Evolutionary conservation across 2,888 invertebrate genomes (phyloP).

Genomic region (Listrodromus nycthemerus): DNA sequence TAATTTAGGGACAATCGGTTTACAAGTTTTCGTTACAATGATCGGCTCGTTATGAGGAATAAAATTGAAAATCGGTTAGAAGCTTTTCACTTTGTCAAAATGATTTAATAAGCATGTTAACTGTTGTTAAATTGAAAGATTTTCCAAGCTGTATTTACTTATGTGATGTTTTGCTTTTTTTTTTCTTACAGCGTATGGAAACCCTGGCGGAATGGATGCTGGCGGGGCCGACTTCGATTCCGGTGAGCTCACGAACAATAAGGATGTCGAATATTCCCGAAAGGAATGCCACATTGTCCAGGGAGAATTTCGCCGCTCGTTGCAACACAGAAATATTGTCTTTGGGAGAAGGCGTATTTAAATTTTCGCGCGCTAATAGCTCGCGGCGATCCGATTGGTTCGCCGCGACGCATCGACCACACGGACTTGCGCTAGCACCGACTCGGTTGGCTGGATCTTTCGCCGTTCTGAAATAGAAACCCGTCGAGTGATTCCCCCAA

Average conservation of each 20-base stretch:
- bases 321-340: not conserved
- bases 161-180: constrained; percentile 46
- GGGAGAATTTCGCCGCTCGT: not conserved
- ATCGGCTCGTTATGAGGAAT: not conserved
- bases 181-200: constrained; percentile 88
- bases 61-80: not conserved
- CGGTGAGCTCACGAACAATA: constrained; percentile 85
- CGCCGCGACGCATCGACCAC: constrained; percentile 20
- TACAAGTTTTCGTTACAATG: not conserved
- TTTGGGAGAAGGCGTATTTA: constrained; percentile 1
- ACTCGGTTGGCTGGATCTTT: constrained; percentile 27
- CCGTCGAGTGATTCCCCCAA: constrained; percentile 43
- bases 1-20: not conserved
- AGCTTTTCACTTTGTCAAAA: not conserved
- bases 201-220: constrained; percentile 92
- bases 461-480: constrained; percentile 61
- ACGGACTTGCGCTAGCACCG: constrained; percentile 50
- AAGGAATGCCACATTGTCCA: constrained; percentile 27
- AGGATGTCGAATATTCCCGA: constrained; percentile 2
- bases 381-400: constrained; percentile 33
- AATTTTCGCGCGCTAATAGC: constrained; percentile 55
- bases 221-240: constrained; percentile 93
- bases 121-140: not conserved
- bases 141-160: constrained; percentile 4
- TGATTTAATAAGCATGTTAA: not conserved